These are phyloP conservation scores for Brienomyrus brachyistius DNA, from an alignment of 2,113 vertebrate species.

Conservation along the genomic window DNA sequence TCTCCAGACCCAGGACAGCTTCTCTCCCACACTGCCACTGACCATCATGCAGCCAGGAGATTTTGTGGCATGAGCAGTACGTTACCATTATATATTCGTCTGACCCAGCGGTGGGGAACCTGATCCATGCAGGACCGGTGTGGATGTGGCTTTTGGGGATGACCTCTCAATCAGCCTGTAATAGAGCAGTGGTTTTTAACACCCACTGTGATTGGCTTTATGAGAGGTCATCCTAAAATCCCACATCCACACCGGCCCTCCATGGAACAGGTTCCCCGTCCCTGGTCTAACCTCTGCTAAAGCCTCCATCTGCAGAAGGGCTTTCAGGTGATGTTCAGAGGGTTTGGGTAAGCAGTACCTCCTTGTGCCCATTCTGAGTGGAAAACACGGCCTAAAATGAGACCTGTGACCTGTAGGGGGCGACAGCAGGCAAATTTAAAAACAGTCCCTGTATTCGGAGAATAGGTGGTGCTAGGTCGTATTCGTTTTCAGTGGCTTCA, in stretches of 20 bases:
- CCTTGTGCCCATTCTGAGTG: constrained; percentile 17
- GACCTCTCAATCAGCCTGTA: too few relatives aligned
- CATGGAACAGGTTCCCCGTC: neutral
- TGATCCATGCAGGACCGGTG: too few relatives aligned
- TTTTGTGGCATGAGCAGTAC: neutral
- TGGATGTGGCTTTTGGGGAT: too few relatives aligned
- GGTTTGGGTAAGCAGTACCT: constrained; percentile 34
- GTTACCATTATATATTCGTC: too few relatives aligned
- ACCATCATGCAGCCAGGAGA: neutral
- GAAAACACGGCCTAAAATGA: constrained; percentile 26
- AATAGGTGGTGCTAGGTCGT: neutral
- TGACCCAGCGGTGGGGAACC: too few relatives aligned
- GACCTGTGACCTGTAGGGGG: neutral
- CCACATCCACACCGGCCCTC: too few relatives aligned
- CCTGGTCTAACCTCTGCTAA: neutral
- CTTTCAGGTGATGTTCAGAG: neutral
- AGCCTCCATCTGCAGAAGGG: neutral
- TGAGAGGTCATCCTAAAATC: too few relatives aligned
- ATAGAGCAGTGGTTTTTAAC: too few relatives aligned
- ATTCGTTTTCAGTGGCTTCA: neutral
- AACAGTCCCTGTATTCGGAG: neutral
- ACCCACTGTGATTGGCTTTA: too few relatives aligned
- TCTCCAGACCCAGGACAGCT: neutral
- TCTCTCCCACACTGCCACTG: neutral
- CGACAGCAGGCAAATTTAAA: neutral